These are phyloP conservation scores for Parnassius glacialis DNA, from an alignment of 2,888 invertebrate genomes.

Conservation along the genomic window DNA sequence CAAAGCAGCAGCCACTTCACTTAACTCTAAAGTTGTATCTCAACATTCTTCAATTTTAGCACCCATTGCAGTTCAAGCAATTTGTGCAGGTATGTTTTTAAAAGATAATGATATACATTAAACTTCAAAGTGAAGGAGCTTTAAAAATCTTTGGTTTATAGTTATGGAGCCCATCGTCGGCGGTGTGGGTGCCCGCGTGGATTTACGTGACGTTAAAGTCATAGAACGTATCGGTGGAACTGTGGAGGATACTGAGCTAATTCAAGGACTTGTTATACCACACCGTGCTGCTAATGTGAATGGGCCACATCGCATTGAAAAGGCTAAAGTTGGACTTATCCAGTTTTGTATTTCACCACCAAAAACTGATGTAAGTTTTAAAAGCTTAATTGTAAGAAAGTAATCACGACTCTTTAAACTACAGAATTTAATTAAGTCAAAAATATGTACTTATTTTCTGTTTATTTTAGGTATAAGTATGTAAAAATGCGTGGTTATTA, in stretches of 20 bases:
- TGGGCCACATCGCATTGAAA: slow-evolving; percentile 96
- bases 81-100: slow-evolving; percentile 85
- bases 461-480: too few relatives aligned
- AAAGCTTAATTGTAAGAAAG: not conserved
- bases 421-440: too few relatives aligned
- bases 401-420: too few relatives aligned
- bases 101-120: not conserved
- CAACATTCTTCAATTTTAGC: slow-evolving; percentile 97
- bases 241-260: slow-evolving; percentile 97
- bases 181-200: slow-evolving; percentile 86
- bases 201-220: slow-evolving; percentile 97
- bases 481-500: too few relatives aligned
- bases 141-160: slow-evolving; percentile 34
- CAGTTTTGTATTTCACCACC: slow-evolving; percentile 99
- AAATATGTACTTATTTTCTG: too few relatives aligned
- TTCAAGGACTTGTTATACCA: slow-evolving; percentile 97
- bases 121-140: not conserved
- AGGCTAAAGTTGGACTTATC: slow-evolving; percentile 98
- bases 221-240: slow-evolving; percentile 98
- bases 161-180: slow-evolving; percentile 77
- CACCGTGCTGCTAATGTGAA: slow-evolving; percentile 93
- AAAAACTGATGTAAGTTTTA: slow-evolving; percentile 93
- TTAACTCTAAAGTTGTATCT: slow-evolving; percentile 99
- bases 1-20: slow-evolving; percentile 97
- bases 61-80: slow-evolving; percentile 98